Base-by-base conservation (phyloP, 1,140 invertebrate genomes). In the Paraescarpia echinospica region DNA sequence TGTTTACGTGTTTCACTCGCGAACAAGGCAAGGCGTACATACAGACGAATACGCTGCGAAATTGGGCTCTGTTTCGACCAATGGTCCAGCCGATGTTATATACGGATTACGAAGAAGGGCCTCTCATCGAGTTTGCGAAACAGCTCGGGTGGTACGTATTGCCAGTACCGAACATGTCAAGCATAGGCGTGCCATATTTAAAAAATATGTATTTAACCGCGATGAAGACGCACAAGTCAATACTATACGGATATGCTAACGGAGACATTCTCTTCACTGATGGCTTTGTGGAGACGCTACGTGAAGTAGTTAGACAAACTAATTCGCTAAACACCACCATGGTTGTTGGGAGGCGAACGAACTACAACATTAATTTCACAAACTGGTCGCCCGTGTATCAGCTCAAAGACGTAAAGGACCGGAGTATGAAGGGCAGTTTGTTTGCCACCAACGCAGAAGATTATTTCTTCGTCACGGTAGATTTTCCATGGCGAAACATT, bases 201-300 rank as follows among this genome's bases (percentile, higher is more conserved):
- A 93, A 93, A n/a, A 41, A 91, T 6, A 92, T 93, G 91, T 91
- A 59, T 89, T 33, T 77, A 33, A 34, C 35, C 31, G 88, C 89
- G 35, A 34, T 34, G 27, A n/a, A 93, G 92, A 48, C n/a, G 12
- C 92, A 92, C 59, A 51, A 41, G 31, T 34, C 92, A 33, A 8
- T 22, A 14, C 92, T 92, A 34, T 92, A 92, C n/a, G 92, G 91
- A 31, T 93, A 88, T 51, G n/a, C 92, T 33, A 93, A 93, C 89
- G 92, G 92, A 33, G 91, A 93, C 41, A 22, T 92, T 22, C 48
- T 92, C n/a, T 92, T 92, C 31, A 35, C 6, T 31, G 59, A 90
- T 92, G 88, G n/a, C n/a, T n/a, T n/a, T n/a, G n/a, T n/a, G n/a
- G n/a, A n/a, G n/a, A n/a, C n/a, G n/a, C n/a, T n/a, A 6, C n/a